Conservation (phyloP, 1,140 invertebrate species). For the Psix sp. region DNA sequence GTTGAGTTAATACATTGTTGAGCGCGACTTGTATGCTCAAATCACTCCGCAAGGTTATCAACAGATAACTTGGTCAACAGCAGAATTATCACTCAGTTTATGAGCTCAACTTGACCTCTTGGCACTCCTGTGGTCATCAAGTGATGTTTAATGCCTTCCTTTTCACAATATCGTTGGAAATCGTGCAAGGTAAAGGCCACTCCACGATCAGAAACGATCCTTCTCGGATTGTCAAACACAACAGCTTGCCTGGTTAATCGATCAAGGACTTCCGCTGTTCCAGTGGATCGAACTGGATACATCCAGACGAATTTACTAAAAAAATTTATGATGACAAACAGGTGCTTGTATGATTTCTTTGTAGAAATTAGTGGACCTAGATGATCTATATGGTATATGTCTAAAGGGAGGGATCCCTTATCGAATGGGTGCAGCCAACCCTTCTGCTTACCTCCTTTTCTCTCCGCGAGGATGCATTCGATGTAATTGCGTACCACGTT, state of each 20-base stretch:
- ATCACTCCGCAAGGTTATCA: no score
- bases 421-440: background rate
- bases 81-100: background rate
- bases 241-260: background rate
- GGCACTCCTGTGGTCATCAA: background rate
- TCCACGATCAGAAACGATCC: background rate
- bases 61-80: background rate
- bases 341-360: background rate
- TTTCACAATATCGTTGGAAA: background rate
- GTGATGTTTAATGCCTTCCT: background rate
- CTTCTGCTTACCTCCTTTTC: background rate
- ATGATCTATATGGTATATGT: background rate
- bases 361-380: background rate
- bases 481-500: no score
- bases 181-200: background rate
- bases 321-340: background rate
- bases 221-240: conserved; percentile 1
- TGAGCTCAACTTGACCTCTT: background rate
- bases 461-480: background rate
- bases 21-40: background rate
- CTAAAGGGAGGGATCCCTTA: background rate
- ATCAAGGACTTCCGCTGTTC: background rate
- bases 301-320: conserved; percentile 1
- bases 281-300: background rate
- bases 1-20: background rate